Conservation (phyloP, 2,113 vertebrate genomes). For the Cricetomys ansorgei region DNA sequence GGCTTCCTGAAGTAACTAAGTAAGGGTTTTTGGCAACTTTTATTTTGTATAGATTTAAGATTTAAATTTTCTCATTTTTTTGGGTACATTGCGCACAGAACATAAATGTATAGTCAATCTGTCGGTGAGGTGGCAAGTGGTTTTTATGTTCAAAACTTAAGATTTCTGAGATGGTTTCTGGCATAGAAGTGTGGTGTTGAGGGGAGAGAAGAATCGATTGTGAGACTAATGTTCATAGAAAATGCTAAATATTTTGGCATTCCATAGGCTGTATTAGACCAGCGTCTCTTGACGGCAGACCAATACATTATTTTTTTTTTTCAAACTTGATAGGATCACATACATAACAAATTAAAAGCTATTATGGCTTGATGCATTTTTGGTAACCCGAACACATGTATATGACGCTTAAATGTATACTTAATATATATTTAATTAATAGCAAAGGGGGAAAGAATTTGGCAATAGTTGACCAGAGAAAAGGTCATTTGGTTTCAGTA, state of each 20-base stretch:
- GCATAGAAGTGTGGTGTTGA: not conserved
- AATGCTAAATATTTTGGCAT: not conserved
- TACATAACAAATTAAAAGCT: slow-evolving; percentile 15
- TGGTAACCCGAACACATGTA: slow-evolving; percentile 1
- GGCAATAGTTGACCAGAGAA: not conserved
- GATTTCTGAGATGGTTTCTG: slow-evolving; percentile 39
- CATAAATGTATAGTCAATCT: not conserved
- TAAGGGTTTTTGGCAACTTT: slow-evolving; percentile 82
- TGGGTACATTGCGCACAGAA: not conserved
- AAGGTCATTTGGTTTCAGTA: not conserved
- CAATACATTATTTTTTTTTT: slow-evolving; percentile 55
- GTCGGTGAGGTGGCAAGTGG: slow-evolving; percentile 3
- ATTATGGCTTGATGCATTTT: slow-evolving; percentile 26
- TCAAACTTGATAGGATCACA: not conserved
- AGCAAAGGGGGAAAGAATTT: not conserved
- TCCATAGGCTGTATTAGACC: not conserved
- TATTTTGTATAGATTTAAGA: slow-evolving; percentile 42
- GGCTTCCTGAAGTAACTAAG: slow-evolving; percentile 95
- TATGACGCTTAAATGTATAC: not conserved
- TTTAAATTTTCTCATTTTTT: not conserved
- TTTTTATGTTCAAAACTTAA: slow-evolving; percentile 51
- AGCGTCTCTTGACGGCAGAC: not conserved
- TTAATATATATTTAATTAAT: not conserved
- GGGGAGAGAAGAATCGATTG: not conserved
- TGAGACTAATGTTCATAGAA: slow-evolving; percentile 23